phyloP scores from a whole-genome alignment of 1,140 invertebrate species.

The Antheraea mylitta region DNA sequence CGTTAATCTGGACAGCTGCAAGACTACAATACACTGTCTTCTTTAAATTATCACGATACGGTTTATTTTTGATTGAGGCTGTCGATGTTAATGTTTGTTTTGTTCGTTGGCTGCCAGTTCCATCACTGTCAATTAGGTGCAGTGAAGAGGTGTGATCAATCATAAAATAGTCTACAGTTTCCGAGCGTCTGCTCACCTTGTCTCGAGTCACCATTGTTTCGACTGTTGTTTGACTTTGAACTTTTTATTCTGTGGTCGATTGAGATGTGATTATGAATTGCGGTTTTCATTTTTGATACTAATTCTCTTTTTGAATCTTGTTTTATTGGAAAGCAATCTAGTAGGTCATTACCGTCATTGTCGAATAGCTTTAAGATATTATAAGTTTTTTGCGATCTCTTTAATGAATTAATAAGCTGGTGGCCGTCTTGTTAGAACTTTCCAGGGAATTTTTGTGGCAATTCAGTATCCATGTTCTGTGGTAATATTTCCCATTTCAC shows the following conservation, averaged over 20 bases:
- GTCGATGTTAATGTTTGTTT: background rate
- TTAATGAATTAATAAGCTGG: no score
- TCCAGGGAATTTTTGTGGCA: no score
- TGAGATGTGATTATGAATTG: background rate
- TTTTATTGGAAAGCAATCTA: no score
- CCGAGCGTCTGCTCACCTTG: slow-evolving; percentile 1
- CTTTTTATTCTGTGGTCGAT: slow-evolving; percentile 17
- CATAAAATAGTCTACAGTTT: slow-evolving; percentile 44
- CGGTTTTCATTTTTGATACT: background rate
- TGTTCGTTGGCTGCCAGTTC: slow-evolving; percentile 38
- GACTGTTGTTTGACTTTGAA: slow-evolving; percentile 42
- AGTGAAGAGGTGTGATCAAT: slow-evolving; percentile 67
- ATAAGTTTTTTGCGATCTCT: no score
- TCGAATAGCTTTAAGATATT: no score
- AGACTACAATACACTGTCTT: background rate
- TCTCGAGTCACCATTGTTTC: slow-evolving; percentile 38
- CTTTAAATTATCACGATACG: background rate
- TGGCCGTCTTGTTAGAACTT: no score
- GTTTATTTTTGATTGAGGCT: background rate
- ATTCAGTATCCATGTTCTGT: no score
- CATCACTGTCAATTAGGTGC: slow-evolving; percentile 76
- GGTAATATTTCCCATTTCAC: no score
- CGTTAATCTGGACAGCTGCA: background rate
- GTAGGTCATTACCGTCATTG: no score
- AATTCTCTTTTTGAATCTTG: no score